phyloP scores from a whole-genome alignment of 2,113 vertebrate species.

The Paramisgurnus dabryanus region DNA sequence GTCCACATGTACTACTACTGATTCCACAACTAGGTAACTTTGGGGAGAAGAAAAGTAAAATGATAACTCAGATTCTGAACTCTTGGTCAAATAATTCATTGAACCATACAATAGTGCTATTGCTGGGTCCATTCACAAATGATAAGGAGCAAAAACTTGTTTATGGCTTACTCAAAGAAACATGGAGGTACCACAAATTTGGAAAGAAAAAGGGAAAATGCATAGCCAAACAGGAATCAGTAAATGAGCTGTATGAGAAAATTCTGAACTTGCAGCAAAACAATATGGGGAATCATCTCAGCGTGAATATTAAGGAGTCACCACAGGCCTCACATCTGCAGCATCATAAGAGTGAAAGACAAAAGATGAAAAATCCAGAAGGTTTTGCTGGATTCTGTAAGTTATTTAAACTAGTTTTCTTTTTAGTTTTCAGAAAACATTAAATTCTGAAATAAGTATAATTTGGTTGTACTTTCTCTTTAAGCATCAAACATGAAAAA shows the following conservation, averaged over 20 bases:
- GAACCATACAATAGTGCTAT: neutral
- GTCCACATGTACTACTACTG: conserved; percentile 3
- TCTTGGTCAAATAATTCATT: neutral
- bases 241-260: neutral
- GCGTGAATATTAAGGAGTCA: neutral
- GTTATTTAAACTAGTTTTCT: too few relatives aligned
- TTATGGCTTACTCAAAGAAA: neutral
- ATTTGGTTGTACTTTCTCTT: too few relatives aligned
- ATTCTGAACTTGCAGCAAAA: neutral
- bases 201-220: too few relatives aligned
- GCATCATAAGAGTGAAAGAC: neutral
- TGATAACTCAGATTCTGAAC: neutral
- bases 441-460: too few relatives aligned
- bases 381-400: too few relatives aligned
- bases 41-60: neutral
- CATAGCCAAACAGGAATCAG: too few relatives aligned
- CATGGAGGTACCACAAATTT: neutral
- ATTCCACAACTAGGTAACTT: neutral
- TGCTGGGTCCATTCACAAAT: neutral
- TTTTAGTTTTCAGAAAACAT: too few relatives aligned
- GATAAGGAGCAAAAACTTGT: neutral
- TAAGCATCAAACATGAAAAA: too few relatives aligned
- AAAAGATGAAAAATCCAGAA: too few relatives aligned
- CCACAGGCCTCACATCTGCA: neutral
- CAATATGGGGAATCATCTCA: neutral